These are phyloP conservation scores for Pelmatolapia mariae DNA, from an alignment of 2,113 vertebrate genomes.

Conservation along the genomic window DNA sequence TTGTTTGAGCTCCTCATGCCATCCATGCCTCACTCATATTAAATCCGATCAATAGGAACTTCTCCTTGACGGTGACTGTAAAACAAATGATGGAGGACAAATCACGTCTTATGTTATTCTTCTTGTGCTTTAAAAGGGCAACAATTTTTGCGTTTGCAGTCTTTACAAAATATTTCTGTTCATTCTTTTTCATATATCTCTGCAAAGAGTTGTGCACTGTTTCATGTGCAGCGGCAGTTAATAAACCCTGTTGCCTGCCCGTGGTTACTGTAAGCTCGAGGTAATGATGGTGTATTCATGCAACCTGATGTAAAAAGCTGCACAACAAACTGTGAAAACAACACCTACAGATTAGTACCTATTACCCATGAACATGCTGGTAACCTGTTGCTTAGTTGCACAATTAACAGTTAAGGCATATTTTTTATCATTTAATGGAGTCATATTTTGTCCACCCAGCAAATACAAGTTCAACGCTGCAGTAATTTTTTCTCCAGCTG, in stretches of 20 bases:
- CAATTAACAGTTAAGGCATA: neutral
- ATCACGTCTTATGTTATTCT: neutral
- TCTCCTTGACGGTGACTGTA: neutral
- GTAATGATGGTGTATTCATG: neutral
- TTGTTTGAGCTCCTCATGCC: constrained; percentile 25
- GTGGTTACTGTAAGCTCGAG: neutral
- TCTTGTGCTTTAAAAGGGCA: neutral
- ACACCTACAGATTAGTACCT: neutral
- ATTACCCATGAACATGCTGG: neutral
- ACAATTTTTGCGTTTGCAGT: neutral
- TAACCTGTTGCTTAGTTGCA: neutral
- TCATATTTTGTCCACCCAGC: neutral
- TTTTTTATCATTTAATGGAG: neutral
- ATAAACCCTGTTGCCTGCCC: neutral
- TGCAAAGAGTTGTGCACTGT: neutral
- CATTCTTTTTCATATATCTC: neutral
- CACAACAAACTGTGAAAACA: neutral
- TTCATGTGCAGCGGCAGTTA: neutral
- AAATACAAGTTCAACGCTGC: neutral
- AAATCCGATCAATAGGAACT: constrained; percentile 16
- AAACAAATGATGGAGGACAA: neutral
- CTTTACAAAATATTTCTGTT: neutral
- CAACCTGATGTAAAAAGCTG: neutral
- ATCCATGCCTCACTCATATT: constrained; percentile 19
- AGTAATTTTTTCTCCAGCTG: neutral